These are phyloP conservation scores for Tenualosa thibaudeaui DNA, from an alignment of 2,797 vertebrate species.

Conservation along the genomic window DNA sequence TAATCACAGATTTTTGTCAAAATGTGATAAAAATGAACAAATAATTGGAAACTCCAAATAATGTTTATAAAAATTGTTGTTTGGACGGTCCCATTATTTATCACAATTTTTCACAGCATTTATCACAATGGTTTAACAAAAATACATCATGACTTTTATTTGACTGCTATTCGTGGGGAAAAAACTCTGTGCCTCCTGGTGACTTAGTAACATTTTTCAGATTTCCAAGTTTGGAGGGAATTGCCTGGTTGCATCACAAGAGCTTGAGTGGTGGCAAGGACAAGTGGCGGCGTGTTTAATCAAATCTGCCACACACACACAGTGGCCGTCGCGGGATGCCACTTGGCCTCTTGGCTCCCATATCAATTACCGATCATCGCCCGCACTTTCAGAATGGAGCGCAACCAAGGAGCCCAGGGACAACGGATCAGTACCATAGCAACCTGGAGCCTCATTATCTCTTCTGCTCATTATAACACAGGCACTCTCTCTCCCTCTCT, in stretches of 20 bases:
- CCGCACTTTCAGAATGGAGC: not conserved
- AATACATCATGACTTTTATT: too few relatives aligned
- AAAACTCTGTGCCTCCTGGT: too few relatives aligned
- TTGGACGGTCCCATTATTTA: not conserved
- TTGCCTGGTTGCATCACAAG: not conserved
- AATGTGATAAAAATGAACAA: too few relatives aligned
- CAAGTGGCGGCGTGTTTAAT: slow-evolving; percentile 5
- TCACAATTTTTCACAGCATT: not conserved
- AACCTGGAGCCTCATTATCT: slow-evolving; percentile 20
- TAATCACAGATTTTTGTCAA: too few relatives aligned
- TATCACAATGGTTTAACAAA: not conserved
- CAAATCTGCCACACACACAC: not conserved
- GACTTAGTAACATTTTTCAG: not conserved
- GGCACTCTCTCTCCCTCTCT: slow-evolving; percentile 13
- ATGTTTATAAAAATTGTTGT: not conserved
- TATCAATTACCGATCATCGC: slow-evolving; percentile 15
- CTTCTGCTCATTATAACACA: not conserved
- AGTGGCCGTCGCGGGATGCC: not conserved
- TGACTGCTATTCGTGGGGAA: too few relatives aligned
- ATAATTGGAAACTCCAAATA: too few relatives aligned
- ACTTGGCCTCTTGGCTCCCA: slow-evolving; percentile 7
- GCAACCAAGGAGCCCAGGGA: not conserved
- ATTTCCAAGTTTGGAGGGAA: not conserved
- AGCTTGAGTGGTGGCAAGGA: not conserved
- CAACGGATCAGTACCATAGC: not conserved